phyloP scores from a whole-genome alignment of 2,113 vertebrate species.

The Felis catus region DNA sequence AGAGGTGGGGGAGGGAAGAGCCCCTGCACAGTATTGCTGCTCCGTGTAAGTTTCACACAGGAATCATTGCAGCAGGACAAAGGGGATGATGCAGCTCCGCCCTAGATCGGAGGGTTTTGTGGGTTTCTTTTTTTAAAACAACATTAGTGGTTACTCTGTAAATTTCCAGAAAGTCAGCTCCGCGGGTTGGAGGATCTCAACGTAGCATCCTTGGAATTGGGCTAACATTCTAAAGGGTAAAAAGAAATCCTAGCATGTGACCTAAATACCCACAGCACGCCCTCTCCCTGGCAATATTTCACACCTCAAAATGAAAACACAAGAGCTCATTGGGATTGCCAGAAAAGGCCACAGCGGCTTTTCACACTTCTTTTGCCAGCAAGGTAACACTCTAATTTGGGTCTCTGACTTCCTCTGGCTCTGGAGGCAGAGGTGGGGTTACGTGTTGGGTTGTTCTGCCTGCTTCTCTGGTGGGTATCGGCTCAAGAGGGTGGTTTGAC shows the following conservation, averaged over 20 bases:
- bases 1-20: too few relatives aligned
- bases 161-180: neutral
- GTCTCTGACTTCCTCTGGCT: slow-evolving; percentile 51
- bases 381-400: slow-evolving; percentile 65
- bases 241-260: slow-evolving; percentile 64
- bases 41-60: neutral
- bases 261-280: slow-evolving; percentile 12
- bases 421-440: neutral
- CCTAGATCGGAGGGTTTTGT: neutral
- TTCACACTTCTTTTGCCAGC: slow-evolving; percentile 46
- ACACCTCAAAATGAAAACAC: slow-evolving; percentile 53
- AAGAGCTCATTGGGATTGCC: slow-evolving; percentile 7
- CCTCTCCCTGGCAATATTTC: slow-evolving; percentile 54
- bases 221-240: neutral
- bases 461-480: neutral
- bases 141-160: neutral
- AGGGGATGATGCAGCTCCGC: neutral
- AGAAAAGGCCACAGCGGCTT: slow-evolving; percentile 14
- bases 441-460: neutral
- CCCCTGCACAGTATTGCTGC: accelerated
- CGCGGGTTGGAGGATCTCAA: neutral
- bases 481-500: neutral
- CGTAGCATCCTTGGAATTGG: neutral
- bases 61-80: neutral
- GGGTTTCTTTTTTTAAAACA: neutral